Evolutionary conservation across 2,797 vertebrate species (phyloP).

Genomic region (Hapalemur alaotrensis): DNA sequence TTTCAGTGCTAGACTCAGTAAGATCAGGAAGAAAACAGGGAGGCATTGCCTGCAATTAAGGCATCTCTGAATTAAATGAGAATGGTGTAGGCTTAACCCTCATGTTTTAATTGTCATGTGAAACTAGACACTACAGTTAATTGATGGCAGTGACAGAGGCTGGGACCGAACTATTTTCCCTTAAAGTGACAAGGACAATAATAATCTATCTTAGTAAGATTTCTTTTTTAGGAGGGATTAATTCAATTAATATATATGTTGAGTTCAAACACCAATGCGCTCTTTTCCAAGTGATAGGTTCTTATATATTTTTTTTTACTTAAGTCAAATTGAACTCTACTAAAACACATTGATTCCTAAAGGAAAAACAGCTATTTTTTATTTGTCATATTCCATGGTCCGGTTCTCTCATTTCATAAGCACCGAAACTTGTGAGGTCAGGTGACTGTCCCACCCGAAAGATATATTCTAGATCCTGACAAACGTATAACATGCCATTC

Average conservation of each 20-base stretch:
- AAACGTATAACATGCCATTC: background rate
- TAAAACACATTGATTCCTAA: background rate
- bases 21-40: conserved; percentile 41
- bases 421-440: background rate
- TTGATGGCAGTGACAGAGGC: background rate
- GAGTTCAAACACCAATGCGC: background rate
- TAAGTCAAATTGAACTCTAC: background rate
- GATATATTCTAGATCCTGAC: background rate
- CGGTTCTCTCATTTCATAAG: background rate
- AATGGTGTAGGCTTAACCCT: background rate
- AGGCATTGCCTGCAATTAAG: background rate
- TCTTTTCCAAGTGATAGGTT: background rate
- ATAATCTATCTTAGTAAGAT: background rate
- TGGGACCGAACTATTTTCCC: background rate
- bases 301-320: background rate
- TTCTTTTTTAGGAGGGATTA: background rate
- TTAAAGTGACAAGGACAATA: background rate
- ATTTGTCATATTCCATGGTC: background rate
- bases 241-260: background rate
- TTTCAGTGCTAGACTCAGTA: background rate
- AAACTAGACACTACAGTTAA: background rate
- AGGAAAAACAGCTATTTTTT: background rate
- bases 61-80: conserved; percentile 57
- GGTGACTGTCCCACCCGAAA: background rate
- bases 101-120: background rate